Evolutionary conservation across 1,140 invertebrate species (phyloP).

Genomic region (Charaxes varanes): DNA sequence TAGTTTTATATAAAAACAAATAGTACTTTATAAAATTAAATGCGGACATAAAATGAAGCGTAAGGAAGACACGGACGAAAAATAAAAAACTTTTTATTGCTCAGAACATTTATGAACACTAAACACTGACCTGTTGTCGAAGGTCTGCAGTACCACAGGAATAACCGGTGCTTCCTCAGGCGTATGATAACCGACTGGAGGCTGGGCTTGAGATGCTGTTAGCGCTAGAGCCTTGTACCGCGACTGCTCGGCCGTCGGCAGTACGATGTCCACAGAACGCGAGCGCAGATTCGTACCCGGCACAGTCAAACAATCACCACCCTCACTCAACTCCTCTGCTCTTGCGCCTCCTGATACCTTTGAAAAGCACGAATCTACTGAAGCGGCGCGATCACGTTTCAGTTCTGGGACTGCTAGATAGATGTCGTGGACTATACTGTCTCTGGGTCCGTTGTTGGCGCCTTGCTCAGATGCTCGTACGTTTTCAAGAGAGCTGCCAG

Average conservation of each 20-base stretch:
- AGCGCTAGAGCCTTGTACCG: conserved; percentile 86
- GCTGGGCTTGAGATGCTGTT: conserved; percentile 63
- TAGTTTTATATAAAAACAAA: no score
- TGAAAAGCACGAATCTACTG: conserved; percentile 87
- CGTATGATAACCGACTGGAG: conserved; percentile 30
- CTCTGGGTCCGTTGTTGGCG: conserved; percentile 71
- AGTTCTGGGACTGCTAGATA: conserved; percentile 88
- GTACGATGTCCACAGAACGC: conserved; percentile 91
- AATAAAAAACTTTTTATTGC: conserved; percentile 15
- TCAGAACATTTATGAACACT: conserved; percentile 3
- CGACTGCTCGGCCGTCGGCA: conserved; percentile 90
- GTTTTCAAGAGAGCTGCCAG: conserved; percentile 79
- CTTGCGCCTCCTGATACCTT: conserved; percentile 81
- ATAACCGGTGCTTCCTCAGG: conserved; percentile 22
- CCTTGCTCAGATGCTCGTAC: conserved; percentile 75
- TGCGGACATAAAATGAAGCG: conserved; percentile 4
- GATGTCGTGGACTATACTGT: conserved; percentile 79
- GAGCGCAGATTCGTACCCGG: conserved; percentile 82
- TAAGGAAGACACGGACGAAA: conserved; percentile 4
- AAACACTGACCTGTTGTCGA: conserved; percentile 51
- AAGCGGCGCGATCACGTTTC: conserved; percentile 87
- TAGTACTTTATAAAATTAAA: conserved; percentile 8
- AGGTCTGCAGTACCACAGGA: conserved; percentile 28
- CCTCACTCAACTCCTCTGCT: conserved; percentile 79
- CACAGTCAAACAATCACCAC: conserved; percentile 78